A percentile compares a stretch with the other conserved stretches of the same genome.
These are phyloP conservation scores for Oceanodroma leucorhoa DNA, from an alignment of 2,797 vertebrate species.

Conservation along the genomic window DNA sequence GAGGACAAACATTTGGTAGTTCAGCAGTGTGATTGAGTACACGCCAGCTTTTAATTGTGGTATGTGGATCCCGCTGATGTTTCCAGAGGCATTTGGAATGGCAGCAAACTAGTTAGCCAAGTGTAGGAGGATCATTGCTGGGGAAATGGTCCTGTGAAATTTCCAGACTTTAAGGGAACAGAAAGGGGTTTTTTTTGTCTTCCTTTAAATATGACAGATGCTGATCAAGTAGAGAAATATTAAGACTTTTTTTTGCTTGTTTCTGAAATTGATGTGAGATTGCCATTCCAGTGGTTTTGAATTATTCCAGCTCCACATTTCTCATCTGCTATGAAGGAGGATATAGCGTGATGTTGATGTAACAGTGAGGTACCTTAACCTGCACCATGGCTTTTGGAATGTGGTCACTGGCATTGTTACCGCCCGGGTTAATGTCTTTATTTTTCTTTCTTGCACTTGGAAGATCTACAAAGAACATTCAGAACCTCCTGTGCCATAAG, in stretches of 20 bases:
- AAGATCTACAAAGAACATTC: background rate
- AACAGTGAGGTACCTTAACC: background rate
- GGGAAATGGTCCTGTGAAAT: background rate
- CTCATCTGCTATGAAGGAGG: background rate
- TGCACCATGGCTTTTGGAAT: background rate
- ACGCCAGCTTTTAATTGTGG: constrained; percentile 21
- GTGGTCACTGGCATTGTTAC: background rate
- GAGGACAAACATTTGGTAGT: constrained; percentile 10
- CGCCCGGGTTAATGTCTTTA: background rate
- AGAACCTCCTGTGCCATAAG: background rate
- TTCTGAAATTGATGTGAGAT: background rate
- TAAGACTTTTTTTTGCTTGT: background rate
- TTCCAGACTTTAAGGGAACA: background rate
- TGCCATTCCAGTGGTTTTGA: background rate
- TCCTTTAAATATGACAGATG: background rate
- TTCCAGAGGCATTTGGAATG: constrained; percentile 50
- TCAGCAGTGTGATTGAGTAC: background rate
- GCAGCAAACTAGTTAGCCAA: background rate
- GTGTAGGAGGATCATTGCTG: constrained; percentile 2
- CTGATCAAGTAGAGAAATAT: background rate
- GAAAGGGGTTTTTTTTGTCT: background rate
- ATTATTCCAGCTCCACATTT: accelerated
- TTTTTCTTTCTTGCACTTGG: background rate
- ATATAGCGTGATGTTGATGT: background rate
- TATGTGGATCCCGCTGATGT: constrained; percentile 5